These are phyloP conservation scores for Sinhomidia bicolor DNA, from an alignment of 2,888 invertebrate genomes.

Conservation along the genomic window DNA sequence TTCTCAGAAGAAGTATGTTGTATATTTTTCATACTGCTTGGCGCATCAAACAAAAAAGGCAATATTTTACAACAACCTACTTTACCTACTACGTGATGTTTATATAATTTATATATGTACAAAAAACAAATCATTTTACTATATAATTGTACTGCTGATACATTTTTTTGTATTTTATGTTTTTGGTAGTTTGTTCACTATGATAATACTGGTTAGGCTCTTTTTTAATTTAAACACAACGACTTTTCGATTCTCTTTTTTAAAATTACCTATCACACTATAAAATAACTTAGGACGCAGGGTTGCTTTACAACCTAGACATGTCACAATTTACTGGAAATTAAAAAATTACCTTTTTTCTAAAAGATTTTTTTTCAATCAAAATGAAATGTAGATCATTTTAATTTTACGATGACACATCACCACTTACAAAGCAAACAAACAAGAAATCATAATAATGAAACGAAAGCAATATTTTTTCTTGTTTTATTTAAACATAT, in stretches of 20 bases:
- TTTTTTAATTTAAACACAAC: not conserved
- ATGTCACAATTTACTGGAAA: not conserved
- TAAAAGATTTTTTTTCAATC: not conserved
- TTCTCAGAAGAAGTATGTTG: too few species aligned
- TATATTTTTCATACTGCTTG: too few species aligned
- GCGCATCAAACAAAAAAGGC: too few species aligned
- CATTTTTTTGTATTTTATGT: slow-evolving; percentile 12
- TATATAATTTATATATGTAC: slow-evolving; percentile 4
- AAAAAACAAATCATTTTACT: not conserved
- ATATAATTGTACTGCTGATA: not conserved
- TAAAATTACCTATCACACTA: not conserved
- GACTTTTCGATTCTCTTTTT: not conserved
- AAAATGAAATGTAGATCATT: not conserved
- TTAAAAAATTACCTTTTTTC: not conserved
- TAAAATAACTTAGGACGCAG: not conserved
- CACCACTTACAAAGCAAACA: not conserved
- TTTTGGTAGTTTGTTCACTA: not conserved
- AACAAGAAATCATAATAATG: not conserved
- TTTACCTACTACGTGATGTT: too few species aligned
- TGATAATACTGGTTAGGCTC: not conserved
- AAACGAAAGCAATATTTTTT: not conserved
- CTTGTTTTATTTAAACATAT: not conserved
- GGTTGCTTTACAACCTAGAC: not conserved
- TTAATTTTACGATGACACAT: not conserved
- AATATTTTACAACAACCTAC: not conserved